Conservation (phyloP, 2,888 invertebrate species). For the Rhagium mordax region DNA sequence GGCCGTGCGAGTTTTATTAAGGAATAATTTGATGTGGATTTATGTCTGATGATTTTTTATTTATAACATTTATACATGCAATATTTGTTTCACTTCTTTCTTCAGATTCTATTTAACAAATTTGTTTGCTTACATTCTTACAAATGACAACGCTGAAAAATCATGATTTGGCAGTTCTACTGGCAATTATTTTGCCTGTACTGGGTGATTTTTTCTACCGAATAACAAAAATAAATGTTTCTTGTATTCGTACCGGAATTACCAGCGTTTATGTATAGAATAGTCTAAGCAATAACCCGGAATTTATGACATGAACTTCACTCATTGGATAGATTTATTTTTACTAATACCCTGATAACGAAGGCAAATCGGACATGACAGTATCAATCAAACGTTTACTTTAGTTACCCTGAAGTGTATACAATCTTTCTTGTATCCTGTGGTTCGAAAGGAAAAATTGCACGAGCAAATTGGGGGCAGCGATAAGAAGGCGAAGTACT, state of each 20-base stretch:
- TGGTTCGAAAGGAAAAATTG: background rate
- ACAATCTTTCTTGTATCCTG: too few species aligned
- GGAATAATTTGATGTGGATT: background rate
- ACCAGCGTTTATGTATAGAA: background rate
- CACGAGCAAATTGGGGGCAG: background rate
- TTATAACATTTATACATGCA: background rate
- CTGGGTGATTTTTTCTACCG: background rate
- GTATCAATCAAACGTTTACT: too few species aligned
- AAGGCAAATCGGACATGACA: too few species aligned
- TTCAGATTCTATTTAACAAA: background rate
- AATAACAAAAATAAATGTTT: background rate
- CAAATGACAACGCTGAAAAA: background rate
- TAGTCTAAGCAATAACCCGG: background rate
- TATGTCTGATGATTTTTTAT: background rate
- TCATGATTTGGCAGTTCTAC: background rate
- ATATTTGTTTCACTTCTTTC: background rate
- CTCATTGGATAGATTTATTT: too few species aligned
- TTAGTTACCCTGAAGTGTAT: too few species aligned
- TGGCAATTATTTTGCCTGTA: background rate
- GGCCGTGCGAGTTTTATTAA: slow-evolving; percentile 15
- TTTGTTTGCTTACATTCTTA: background rate
- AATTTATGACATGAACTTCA: too few species aligned
- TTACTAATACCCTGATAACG: too few species aligned
- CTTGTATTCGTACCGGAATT: background rate
- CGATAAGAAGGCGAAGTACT: background rate